These are phyloP conservation scores for Prosopocoilus inquinatus DNA, from an alignment of 2,888 invertebrate species.

Conservation along the genomic window DNA sequence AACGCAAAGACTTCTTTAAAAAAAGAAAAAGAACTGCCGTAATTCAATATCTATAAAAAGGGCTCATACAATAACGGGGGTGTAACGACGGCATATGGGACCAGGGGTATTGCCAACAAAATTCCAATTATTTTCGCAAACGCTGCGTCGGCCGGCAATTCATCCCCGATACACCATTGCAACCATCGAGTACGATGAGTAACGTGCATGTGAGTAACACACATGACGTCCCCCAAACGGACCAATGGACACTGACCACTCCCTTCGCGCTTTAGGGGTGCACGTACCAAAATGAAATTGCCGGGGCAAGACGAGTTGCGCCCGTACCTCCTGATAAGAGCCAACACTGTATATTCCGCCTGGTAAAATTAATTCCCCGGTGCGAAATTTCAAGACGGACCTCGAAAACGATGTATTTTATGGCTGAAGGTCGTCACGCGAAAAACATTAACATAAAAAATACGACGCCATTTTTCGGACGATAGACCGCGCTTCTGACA, in stretches of 20 bases:
- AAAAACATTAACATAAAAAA: slow-evolving; percentile 39
- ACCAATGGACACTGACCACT: slow-evolving; percentile 42
- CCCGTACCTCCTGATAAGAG: background rate
- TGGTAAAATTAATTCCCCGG: background rate
- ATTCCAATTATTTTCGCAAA: slow-evolving; percentile 31
- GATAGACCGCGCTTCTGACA: slow-evolving; percentile 24
- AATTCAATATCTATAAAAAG: slow-evolving; percentile 26
- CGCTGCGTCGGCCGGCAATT: slow-evolving; percentile 4
- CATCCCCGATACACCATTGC: background rate
- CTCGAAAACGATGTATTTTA: slow-evolving; percentile 37
- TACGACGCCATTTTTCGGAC: slow-evolving; percentile 37
- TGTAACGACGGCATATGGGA: slow-evolving; percentile 27
- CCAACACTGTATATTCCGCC: background rate
- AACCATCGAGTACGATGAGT: slow-evolving; percentile 1
- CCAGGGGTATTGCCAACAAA: slow-evolving; percentile 21
- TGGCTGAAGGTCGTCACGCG: slow-evolving; percentile 35
- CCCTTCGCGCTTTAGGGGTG: slow-evolving; percentile 21
- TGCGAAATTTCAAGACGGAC: slow-evolving; percentile 1
- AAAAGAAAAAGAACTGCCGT: slow-evolving; percentile 5
- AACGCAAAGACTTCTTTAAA: no score
- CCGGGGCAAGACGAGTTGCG: background rate
- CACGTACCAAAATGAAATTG: background rate
- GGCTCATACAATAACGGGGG: slow-evolving; percentile 17
- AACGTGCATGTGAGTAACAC: slow-evolving; percentile 7
- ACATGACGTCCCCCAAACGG: slow-evolving; percentile 21